Evolutionary conservation across 2,888 invertebrate species (phyloP), one percentile per base, ranked within the genome.

Genomic region (Galerucella nymphaeae): DNA sequence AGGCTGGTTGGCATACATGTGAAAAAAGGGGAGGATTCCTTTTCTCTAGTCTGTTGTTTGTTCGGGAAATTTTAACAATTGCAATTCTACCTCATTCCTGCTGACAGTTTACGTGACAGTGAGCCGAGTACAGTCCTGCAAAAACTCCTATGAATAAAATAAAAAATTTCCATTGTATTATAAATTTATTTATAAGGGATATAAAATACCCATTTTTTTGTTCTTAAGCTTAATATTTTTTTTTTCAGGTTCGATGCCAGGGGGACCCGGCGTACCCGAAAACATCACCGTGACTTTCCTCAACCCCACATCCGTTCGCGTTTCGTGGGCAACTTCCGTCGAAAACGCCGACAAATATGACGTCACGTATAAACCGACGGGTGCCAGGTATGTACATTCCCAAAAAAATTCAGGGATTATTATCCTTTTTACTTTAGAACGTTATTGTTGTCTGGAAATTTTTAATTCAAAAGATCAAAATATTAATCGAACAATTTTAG

Each of bases 211-310:
- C 45, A 45, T 8, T 53, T 53, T 53, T 8, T 16, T 48, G n/a
- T 45, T 3, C 13, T 0, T 3, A 67, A 67, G 20, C 10, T 5
- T 16, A 0, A 11, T 62, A 10, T 42, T 62, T 42, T 62, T 62
- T 57, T 42, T 80, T 86, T 0, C 88, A 94, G 94, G 94, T 88
- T 93, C 94, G 86, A 93, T 94, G 87, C 90, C 91, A 84, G 91
- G 93, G 80, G 90, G 86, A 80, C 89, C 88, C 77, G 90, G 93
- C 78, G 91, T 92, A 74, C 95, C 96, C 70, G 95, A 95, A 87
- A 96, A 96, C 86, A 94, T 96, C 87, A 96, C 96, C 64, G 93
- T 96, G 80, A 94, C 94, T 84, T 95, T 96, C 86, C 89, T 96
- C 76, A 95, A 93, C 85, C 94, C 96, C 59, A 93, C 94, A 77